Conservation (phyloP, 2,797 vertebrate species). For the Hozukius guyotensis region DNA sequence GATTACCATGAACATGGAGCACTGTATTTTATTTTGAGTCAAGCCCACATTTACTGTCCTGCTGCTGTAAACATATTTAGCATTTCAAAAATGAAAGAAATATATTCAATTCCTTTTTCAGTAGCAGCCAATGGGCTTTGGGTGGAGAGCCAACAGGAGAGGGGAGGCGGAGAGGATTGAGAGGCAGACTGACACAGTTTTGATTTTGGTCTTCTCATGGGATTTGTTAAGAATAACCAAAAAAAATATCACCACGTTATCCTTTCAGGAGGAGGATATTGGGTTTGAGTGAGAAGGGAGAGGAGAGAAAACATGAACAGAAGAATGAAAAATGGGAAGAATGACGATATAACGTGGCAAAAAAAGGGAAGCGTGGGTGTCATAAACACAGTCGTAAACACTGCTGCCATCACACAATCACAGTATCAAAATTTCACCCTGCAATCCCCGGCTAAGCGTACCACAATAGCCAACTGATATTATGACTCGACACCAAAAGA, state of each 20-base stretch:
- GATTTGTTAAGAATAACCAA: conserved; percentile 11
- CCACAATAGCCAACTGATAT: conserved; percentile 25
- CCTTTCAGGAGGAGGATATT: not conserved
- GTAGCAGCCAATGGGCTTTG: not conserved
- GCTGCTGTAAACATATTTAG: conserved; percentile 3
- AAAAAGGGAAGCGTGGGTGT: not conserved
- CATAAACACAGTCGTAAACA: not conserved
- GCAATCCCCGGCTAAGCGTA: conserved; percentile 18
- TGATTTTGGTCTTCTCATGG: not conserved
- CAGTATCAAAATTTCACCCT: conserved; percentile 21
- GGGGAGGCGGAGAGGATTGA: not conserved
- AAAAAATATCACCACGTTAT: not conserved
- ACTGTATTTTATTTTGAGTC: not conserved
- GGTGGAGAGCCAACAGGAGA: not conserved
- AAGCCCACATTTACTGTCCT: not conserved
- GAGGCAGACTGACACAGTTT: not conserved
- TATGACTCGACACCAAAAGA: conserved; percentile 38
- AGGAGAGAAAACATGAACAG: not conserved
- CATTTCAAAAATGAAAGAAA: not conserved
- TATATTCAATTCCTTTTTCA: not conserved
- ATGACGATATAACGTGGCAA: not conserved
- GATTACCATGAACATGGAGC: not conserved
- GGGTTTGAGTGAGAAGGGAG: not conserved
- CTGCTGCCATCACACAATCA: conserved; percentile 10
- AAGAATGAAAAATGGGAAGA: not conserved